phyloP scores from a whole-genome alignment of 2,888 invertebrate genomes.

The Drosophila paranaensis region DNA sequence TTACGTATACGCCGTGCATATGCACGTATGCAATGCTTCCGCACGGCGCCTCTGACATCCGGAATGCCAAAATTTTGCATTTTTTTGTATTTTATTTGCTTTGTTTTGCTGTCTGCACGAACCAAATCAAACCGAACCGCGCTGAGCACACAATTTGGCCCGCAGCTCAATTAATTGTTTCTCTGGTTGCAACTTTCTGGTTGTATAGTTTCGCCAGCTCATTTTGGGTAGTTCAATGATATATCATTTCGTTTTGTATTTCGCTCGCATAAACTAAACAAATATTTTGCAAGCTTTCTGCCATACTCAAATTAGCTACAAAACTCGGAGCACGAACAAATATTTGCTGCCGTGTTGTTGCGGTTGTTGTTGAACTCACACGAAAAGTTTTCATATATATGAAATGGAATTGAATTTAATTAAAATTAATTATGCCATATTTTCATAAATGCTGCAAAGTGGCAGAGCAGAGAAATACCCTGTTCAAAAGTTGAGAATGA shows the following conservation, averaged over 20 bases:
- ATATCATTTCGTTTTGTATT: constrained; percentile 22
- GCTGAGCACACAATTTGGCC: constrained; percentile 5
- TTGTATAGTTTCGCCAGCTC: neutral
- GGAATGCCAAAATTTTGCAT: constrained; percentile 6
- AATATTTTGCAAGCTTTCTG: constrained; percentile 15
- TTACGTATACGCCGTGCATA: constrained; percentile 52
- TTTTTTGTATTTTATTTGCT: neutral
- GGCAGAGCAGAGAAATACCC: constrained; percentile 4
- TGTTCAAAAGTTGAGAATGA: neutral
- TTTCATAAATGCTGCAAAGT: constrained; percentile 15
- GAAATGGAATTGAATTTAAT: constrained; percentile 36
- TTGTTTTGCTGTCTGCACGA: constrained; percentile 11
- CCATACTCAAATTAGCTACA: constrained; percentile 36
- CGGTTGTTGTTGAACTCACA: neutral
- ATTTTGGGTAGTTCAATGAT: constrained; percentile 39
- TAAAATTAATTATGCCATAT: constrained; percentile 29
- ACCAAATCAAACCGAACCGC: neutral
- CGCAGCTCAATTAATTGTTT: constrained; percentile 47
- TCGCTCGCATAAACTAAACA: constrained; percentile 19
- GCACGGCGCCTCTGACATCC: constrained; percentile 43
- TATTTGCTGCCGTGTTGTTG: constrained; percentile 15
- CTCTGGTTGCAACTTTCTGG: constrained; percentile 19
- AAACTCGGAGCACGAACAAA: constrained; percentile 22
- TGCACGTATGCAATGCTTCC: constrained; percentile 43
- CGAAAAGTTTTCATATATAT: constrained; percentile 6